phyloP scores from a whole-genome alignment of 2,888 invertebrate genomes.

The Lydus trimaculatus region DNA sequence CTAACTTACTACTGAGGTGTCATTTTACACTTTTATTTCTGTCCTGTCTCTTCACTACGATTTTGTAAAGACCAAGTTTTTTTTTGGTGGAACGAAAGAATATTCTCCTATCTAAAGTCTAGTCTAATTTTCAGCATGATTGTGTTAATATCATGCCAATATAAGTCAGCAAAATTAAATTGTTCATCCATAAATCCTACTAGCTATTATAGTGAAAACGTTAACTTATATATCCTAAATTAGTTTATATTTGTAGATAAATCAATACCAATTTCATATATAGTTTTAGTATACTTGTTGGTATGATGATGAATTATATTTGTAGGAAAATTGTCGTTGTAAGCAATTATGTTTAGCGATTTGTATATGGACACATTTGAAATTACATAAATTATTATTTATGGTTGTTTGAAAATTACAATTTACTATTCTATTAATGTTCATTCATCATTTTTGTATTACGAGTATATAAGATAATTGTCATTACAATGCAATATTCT shows the following conservation, averaged over 20 bases:
- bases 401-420: neutral
- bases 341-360: neutral
- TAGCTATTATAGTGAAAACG: neutral
- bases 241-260: neutral
- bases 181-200: neutral
- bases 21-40: too few relatives aligned
- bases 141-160: neutral
- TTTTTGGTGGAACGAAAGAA: too few relatives aligned
- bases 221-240: conserved; percentile 1
- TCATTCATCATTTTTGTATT: neutral
- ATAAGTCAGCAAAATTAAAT: neutral
- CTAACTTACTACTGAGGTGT: too few relatives aligned
- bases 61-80: too few relatives aligned
- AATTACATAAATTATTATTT: neutral
- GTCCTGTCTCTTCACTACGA: too few relatives aligned
- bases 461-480: too few relatives aligned
- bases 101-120: neutral
- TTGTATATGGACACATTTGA: neutral
- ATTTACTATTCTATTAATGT: neutral
- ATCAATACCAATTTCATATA: conserved; percentile 2
- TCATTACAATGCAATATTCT: too few relatives aligned
- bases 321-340: neutral
- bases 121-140: neutral
- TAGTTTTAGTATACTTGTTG: neutral
- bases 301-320: neutral